These are phyloP conservation scores for Platysteira castanea DNA, from an alignment of 2,113 vertebrate genomes.

Conservation along the genomic window DNA sequence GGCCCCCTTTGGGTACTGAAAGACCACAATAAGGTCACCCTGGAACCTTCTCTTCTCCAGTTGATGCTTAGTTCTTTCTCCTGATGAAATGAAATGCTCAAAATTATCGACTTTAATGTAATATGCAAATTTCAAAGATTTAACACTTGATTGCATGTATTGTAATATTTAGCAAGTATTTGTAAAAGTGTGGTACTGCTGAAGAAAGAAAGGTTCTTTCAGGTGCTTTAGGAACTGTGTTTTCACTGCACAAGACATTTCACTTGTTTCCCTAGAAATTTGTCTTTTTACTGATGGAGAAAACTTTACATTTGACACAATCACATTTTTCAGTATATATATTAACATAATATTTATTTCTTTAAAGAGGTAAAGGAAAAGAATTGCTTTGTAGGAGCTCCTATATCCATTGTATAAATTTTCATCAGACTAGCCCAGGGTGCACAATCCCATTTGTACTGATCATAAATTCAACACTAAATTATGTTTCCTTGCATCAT, in stretches of 20 bases:
- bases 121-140: background rate
- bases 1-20: background rate
- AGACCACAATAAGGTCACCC: too few species aligned
- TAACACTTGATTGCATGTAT: background rate
- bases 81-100: background rate
- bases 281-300: background rate
- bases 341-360: background rate
- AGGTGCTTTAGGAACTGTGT: background rate
- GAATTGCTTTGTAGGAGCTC: background rate
- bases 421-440: background rate
- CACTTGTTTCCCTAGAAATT: background rate
- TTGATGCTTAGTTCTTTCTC: background rate
- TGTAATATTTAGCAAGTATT: background rate
- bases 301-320: background rate
- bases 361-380: background rate
- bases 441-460: background rate
- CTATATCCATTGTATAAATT: background rate
- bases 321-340: background rate
- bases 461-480: background rate
- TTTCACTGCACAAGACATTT: background rate
- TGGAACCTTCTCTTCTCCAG: background rate
- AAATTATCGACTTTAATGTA: background rate
- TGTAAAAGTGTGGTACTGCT: background rate
- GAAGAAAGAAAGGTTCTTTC: background rate
- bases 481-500: background rate